phyloP scores from a whole-genome alignment of 2,888 invertebrate genomes.

The Stegophylla sp. region DNA sequence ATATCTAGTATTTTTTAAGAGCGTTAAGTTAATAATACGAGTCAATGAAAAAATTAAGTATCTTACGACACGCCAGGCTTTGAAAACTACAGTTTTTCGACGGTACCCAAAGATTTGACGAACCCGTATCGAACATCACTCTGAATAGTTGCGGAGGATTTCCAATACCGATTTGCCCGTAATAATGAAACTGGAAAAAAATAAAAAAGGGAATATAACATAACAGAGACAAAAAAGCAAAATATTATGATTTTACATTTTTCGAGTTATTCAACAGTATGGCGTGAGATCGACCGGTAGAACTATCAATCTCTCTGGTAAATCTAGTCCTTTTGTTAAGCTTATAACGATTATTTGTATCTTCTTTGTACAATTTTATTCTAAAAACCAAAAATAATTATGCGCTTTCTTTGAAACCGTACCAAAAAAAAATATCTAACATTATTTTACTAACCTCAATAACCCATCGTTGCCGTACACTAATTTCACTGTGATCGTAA shows the following conservation, averaged over 20 bases:
- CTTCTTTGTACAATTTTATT: constrained; percentile 1
- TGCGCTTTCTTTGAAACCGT: not conserved
- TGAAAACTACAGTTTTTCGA: constrained; percentile 93
- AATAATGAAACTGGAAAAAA: constrained; percentile 84
- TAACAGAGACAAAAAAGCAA: too few species aligned
- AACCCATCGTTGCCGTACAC: not conserved
- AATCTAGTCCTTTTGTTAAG: not conserved
- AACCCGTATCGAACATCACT: constrained; percentile 98
- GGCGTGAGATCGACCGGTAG: not conserved
- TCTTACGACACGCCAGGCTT: constrained; percentile 93
- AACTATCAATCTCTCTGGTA: not conserved
- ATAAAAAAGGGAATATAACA: not conserved
- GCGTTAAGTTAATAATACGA: not conserved
- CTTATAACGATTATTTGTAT: not conserved
- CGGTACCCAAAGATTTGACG: constrained; percentile 98
- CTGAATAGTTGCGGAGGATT: constrained; percentile 90
- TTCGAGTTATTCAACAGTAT: constrained; percentile 60
- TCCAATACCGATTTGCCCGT: constrained; percentile 90
- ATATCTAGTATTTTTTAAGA: too few species aligned
- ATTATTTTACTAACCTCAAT: not conserved
- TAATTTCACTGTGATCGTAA: not conserved
- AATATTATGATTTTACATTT: constrained; percentile 56
- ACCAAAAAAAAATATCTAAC: not conserved
- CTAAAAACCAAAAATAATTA: constrained; percentile 18
- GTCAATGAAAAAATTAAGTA: constrained; percentile 62